Base-by-base conservation (phyloP, 2,113 vertebrate species). In the Sander lucioperca region DNA sequence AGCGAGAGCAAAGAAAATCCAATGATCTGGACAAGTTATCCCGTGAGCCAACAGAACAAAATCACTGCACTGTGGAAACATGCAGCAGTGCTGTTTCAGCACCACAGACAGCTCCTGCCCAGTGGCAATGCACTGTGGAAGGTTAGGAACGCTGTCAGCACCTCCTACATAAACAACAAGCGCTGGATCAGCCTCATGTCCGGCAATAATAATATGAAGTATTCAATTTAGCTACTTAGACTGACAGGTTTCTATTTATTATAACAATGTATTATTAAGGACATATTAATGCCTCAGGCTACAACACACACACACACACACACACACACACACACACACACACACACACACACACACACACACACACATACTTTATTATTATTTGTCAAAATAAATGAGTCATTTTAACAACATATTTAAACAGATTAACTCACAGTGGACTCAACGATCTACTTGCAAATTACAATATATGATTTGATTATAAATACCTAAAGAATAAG, bases 21-120 rank as follows among this genome's bases (percentile, higher is more conserved):
- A 77, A 23, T 83, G 82, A 79, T 62, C 71, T 0, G 15, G 39
- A 59, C 72, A 74, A 75, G 66, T 67, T 45, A 19, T 64, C 64
- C 47, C 65, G 39, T 25, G 51, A 72, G 70, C 74, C 65, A 79
- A 45, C 36, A 69, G 62, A 80, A 79, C 74, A 78, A 66, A 77
- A 79, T 72, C 62, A 19, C 21, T 59, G 64, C 61, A 27, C 47
- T 70, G 48, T 85, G 79, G 62, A 79, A 77, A 82, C 68, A 77
- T 50, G 70, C 65, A 73, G 73, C 50, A 73, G 65, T 77, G 85
- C 70, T 88, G 68, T 48, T 90, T 86, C 90, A 92, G 87, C 84
- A 92, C 84, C 91, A 79, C 0, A 47, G 90, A 92, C 72, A 88
- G 79, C 77, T 66, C 48, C 80, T 56, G 63, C 39, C 61, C 33